Base-by-base conservation (phyloP, 1,140 invertebrate species). In the Dendroctonus valens region DNA sequence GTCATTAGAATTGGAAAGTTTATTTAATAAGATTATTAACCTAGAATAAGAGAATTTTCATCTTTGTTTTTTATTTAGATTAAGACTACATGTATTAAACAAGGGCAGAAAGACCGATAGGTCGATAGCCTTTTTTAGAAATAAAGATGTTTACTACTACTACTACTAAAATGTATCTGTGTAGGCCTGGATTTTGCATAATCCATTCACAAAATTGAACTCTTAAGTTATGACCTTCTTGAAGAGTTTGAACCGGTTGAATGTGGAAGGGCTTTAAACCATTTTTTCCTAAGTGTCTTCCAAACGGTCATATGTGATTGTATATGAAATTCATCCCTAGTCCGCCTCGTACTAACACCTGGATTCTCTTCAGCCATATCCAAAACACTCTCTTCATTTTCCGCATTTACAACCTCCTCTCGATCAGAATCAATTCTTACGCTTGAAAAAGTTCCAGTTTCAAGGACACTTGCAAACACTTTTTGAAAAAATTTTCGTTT, bases 361-460 rank as follows among this genome's bases (percentile, higher is more conserved):
- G 60, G 51, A 54, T 53, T 42, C 41, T 48, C 39, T 49, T 59
- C 44, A 41, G 49, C 38, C n/a, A 11, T 14, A 38, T 39, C 39
- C 5, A 59, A 7, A n/a, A 59, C 49, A 59, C 6, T n/a, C 38
- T 59, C 42, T 59, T 59, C 58, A 49, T 5, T n/a, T 49, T 59
- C 15, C 6, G 40, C 44, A 39, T 49, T 14, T 49, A 37, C 39
- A 49, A 41, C 38, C 26, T 41, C 0, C 49, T 59, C 46, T 59
- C 58, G n/a, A 6, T 59, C 37, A 7, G 58, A 49, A 49, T n/a
- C 44, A 59, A 49, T 59, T 6, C 14, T 41, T 41, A 42, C 59
- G 53, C 59, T 62, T 51, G 59, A 37, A 38, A 62, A 62, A 39
- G 51, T 52, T 7, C 40, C 48, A 52, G 59, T 41, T 53, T 62